Conservation (phyloP, 2,113 vertebrate species). For the Shinisaurus crocodilurus region DNA sequence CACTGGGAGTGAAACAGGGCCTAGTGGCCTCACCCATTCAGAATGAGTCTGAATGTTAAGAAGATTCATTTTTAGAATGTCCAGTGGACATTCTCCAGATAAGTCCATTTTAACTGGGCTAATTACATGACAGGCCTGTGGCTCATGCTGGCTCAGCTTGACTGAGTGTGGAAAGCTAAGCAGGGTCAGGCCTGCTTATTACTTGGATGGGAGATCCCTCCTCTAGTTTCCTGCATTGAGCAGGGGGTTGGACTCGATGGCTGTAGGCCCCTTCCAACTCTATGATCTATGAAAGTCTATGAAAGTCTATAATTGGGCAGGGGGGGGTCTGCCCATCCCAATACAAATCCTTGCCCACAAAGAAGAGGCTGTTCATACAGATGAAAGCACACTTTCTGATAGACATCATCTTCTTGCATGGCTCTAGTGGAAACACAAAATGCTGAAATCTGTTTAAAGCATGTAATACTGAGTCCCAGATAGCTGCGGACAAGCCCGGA, state of each 20-base stretch:
- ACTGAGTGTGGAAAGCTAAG: too few relatives aligned
- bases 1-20: too few relatives aligned
- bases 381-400: neutral
- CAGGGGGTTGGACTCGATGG: too few relatives aligned
- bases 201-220: too few relatives aligned
- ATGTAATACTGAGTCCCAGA: neutral
- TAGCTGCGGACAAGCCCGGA: rapidly evolving
- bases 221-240: too few relatives aligned
- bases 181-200: too few relatives aligned
- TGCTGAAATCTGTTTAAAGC: neutral
- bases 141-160: too few relatives aligned
- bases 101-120: neutral
- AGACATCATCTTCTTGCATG: neutral
- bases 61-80: neutral
- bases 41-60: neutral
- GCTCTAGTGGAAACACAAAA: neutral
- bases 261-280: too few relatives aligned
- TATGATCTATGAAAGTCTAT: too few relatives aligned
- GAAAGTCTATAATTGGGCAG: neutral
- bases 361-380: rapidly evolving
- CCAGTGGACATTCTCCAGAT: neutral
- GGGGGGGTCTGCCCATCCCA: too few relatives aligned
- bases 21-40: neutral
- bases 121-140: too few relatives aligned
- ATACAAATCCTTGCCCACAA: neutral